phyloP scores from a whole-genome alignment of 92 coral and sea anemone species.

The Parazoanthus atlanticus region DNA sequence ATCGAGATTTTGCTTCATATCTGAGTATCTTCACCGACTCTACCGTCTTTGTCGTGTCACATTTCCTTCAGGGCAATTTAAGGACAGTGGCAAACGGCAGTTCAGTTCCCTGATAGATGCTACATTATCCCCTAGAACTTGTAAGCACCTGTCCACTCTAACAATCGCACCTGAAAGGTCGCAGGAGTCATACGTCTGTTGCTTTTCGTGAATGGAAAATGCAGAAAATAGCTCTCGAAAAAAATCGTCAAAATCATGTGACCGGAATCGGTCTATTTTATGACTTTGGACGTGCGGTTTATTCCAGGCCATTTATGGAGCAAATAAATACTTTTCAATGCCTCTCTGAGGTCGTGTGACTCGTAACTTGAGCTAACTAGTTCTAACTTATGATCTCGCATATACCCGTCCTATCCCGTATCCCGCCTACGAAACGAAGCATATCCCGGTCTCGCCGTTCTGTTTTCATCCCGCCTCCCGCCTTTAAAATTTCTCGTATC shows the following conservation, averaged over 20 bases:
- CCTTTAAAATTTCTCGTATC: no score
- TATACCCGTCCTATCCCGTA: no score
- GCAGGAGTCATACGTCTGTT: not conserved
- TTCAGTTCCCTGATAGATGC: slow-evolving; percentile 34
- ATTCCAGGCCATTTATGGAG: no score
- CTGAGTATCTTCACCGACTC: slow-evolving; percentile 36
- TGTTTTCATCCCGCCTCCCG: no score
- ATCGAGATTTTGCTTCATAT: slow-evolving; percentile 42
- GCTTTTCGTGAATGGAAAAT: no score
- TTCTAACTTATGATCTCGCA: slow-evolving; percentile 35
- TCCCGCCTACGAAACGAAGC: slow-evolving; percentile 43
- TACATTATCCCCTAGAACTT: not conserved
- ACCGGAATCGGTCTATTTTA: slow-evolving; percentile 19
- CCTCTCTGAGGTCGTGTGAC: no score
- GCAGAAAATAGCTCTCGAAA: no score
- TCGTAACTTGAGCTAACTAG: no score
- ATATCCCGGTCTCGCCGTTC: slow-evolving; percentile 39
- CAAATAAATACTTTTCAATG: no score
- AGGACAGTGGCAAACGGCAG: slow-evolving; percentile 3
- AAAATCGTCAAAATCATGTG: slow-evolving; percentile 53
- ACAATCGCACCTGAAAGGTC: no score
- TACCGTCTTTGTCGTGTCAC: slow-evolving; percentile 21
- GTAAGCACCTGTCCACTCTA: no score
- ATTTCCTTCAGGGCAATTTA: slow-evolving; percentile 38
- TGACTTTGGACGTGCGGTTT: slow-evolving; percentile 29